Conservation (phyloP, 2,113 vertebrate species). For the Elanoides forficatus region DNA sequence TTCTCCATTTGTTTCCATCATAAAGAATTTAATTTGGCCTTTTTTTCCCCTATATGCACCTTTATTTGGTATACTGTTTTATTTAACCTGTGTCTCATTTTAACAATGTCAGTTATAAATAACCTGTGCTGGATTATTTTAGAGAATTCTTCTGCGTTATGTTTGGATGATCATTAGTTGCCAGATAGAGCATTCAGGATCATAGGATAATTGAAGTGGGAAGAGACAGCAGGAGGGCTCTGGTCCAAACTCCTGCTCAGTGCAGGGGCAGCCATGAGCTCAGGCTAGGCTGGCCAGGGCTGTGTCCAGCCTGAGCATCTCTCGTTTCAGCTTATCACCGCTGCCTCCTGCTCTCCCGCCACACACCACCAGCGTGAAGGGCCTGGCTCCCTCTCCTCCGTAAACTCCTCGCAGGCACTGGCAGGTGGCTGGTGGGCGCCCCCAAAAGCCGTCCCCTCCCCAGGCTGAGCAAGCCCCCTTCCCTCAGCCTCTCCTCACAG, state of each 20-base stretch:
- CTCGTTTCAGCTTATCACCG: neutral
- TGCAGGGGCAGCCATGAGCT: neutral
- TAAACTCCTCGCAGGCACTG: neutral
- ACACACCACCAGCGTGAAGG: accelerated
- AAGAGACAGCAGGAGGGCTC: neutral
- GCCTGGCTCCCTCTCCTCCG: neutral
- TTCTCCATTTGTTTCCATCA: neutral
- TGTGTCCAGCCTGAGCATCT: neutral
- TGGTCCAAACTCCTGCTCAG: neutral
- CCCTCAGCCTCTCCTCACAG: neutral
- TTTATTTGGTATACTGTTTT: neutral
- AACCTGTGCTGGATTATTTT: neutral
- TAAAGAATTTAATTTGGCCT: neutral
- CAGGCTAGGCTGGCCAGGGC: neutral
- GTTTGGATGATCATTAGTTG: neutral
- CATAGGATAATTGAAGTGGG: neutral
- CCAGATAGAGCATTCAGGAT: neutral
- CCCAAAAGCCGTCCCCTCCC: accelerated
- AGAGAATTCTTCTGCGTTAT: neutral
- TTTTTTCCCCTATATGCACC: neutral
- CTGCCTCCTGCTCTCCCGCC: neutral
- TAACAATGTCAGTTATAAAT: neutral
- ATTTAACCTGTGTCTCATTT: neutral
- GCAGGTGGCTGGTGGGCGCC: neutral
- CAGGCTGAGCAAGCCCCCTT: neutral